Evolutionary conservation across 2,113 vertebrate genomes (phyloP).

Genomic region (Podilymbus podiceps): DNA sequence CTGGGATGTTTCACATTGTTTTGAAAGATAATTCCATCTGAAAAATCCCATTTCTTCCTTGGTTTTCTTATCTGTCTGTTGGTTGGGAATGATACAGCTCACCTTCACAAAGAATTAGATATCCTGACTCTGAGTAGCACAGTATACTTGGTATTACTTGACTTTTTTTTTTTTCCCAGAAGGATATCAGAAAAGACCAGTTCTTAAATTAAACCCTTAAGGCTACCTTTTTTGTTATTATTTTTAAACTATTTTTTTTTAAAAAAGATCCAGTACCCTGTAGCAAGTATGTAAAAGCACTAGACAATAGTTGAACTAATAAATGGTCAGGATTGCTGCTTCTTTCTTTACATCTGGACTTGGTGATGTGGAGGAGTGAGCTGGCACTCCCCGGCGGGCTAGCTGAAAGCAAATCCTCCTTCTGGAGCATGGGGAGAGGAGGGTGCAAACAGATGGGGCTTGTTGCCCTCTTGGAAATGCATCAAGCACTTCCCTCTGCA

Average conservation of each 20-base stretch:
- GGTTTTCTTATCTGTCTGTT: background rate
- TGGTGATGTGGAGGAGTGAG: background rate
- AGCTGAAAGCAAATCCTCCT: background rate
- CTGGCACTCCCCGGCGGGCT: background rate
- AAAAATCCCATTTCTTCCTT: background rate
- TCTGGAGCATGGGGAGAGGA: background rate
- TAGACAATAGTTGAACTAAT: background rate
- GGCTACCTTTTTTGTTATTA: background rate
- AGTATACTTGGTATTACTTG: background rate
- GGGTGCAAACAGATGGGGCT: background rate
- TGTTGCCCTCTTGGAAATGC: background rate
- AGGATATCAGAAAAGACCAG: background rate
- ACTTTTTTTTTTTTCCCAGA: background rate
- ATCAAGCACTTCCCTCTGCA: fast-evolving
- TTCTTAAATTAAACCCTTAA: background rate
- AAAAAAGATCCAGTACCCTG: background rate
- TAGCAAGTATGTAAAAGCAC: background rate
- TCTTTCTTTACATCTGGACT: background rate
- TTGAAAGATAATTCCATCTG: background rate
- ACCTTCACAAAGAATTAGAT: background rate
- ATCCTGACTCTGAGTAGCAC: background rate
- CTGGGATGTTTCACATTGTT: background rate
- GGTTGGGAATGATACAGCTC: background rate
- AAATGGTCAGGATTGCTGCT: background rate
- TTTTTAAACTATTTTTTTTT: background rate